Conservation (phyloP, 2,888 invertebrate species). For the Pegoplata infirma region DNA sequence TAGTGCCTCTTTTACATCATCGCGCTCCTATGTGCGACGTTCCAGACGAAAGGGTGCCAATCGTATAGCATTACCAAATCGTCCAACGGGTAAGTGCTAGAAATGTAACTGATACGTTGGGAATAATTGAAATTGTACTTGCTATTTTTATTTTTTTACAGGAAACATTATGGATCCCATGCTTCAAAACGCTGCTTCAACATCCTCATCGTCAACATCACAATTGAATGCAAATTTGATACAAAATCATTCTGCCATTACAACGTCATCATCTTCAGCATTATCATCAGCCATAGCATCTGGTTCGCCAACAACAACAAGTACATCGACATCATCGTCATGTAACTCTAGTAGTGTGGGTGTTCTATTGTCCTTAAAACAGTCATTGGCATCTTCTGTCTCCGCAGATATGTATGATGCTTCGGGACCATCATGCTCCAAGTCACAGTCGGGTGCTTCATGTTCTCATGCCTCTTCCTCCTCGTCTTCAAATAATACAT, state of each 20-base stretch:
- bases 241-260: slow-evolving; percentile 58
- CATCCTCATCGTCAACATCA: slow-evolving; percentile 77
- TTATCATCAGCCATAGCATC: slow-evolving; percentile 62
- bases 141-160: slow-evolving; percentile 50
- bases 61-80: slow-evolving; percentile 81
- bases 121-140: no score
- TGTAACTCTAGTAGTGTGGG: slow-evolving; percentile 58
- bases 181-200: slow-evolving; percentile 82
- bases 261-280: slow-evolving; percentile 57
- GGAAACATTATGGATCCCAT: slow-evolving; percentile 83
- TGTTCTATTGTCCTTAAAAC: slow-evolving; percentile 38
- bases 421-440: slow-evolving; percentile 54
- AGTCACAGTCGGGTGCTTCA: slow-evolving; percentile 48
- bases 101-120: no score
- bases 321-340: slow-evolving; percentile 57
- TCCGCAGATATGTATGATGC: slow-evolving; percentile 54
- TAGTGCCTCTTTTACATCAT: slow-evolving; percentile 96
- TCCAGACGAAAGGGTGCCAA: slow-evolving; percentile 95
- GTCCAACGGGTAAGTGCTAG: slow-evolving; percentile 75
- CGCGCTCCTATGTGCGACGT: slow-evolving; percentile 93
- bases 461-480: slow-evolving; percentile 35
- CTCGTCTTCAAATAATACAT: slow-evolving; percentile 37
- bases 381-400: slow-evolving; percentile 35
- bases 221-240: slow-evolving; percentile 64
- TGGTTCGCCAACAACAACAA: slow-evolving; percentile 54